These are phyloP conservation scores for Galbula dea DNA, from an alignment of 2,113 vertebrate genomes.

Conservation along the genomic window DNA sequence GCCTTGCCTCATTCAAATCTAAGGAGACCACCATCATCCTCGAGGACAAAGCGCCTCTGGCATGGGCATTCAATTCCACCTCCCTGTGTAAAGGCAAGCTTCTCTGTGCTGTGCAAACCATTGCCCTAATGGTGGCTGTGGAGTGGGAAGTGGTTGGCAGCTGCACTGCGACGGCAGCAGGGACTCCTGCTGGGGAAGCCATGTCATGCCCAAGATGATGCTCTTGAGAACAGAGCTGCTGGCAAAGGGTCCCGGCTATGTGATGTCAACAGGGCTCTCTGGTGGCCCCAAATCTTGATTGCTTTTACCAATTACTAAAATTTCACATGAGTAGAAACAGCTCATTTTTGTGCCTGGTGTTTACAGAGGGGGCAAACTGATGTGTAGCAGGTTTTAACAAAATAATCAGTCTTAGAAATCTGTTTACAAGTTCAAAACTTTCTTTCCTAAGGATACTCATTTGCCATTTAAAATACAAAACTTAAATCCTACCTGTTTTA, in stretches of 20 bases:
- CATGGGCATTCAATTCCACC: not conserved
- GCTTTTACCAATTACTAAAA: not conserved
- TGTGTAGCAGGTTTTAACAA: fast-evolving
- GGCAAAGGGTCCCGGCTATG: not conserved
- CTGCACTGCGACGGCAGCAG: not conserved
- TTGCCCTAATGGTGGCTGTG: not conserved
- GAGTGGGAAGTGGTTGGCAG: not conserved
- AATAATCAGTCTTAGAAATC: not conserved
- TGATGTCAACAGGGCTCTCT: fast-evolving
- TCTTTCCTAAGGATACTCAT: not conserved
- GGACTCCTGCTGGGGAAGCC: not conserved
- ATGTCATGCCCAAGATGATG: fast-evolving
- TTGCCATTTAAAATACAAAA: not conserved
- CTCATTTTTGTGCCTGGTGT: not conserved
- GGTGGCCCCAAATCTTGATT: fast-evolving
- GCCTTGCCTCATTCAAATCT: not conserved
- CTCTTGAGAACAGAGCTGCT: not conserved
- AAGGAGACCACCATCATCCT: not conserved
- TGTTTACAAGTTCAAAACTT: not conserved
- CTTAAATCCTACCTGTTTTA: not conserved
- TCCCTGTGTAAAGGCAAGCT: not conserved
- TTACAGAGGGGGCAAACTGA: not conserved
- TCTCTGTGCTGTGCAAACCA: fast-evolving
- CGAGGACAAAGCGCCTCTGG: not conserved
- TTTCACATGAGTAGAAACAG: not conserved